A percentile compares a stretch with the other conserved stretches of the same genome.
Evolutionary conservation across 2,113 vertebrate species (phyloP).

Genomic region (Neoarius graeffei): DNA sequence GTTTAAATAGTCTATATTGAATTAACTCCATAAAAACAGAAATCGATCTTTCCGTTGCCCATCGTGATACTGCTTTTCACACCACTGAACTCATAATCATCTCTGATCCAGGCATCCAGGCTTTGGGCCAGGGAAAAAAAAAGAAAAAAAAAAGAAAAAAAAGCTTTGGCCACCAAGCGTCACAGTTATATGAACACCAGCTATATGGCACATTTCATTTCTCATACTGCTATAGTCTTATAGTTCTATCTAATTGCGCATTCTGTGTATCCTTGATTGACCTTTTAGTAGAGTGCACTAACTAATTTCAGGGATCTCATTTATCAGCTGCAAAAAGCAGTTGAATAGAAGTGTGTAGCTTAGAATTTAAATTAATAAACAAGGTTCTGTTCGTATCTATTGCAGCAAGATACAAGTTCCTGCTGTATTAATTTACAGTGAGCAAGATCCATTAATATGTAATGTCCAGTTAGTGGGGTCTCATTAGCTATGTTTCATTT

Average conservation of each 20-base stretch:
- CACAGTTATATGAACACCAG: conserved; percentile 40
- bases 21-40: conserved; percentile 76
- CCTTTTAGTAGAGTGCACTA: conserved; percentile 31
- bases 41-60: conserved; percentile 72
- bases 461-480: conserved; percentile 29
- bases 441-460: conserved; percentile 3
- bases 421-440: conserved; percentile 17
- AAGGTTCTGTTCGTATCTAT: conserved; percentile 8
- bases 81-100: conserved; percentile 68
- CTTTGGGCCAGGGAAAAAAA: conserved; percentile 56
- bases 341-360: background rate
- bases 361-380: conserved; percentile 17
- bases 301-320: conserved; percentile 22
- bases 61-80: conserved; percentile 62
- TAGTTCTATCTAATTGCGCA: conserved; percentile 18
- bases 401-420: background rate
- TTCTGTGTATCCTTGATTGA: conserved; percentile 23
- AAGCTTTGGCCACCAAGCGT: conserved; percentile 50
- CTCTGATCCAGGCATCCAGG: conserved; percentile 63
- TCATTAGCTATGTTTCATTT: conserved; percentile 42
- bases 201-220: conserved; percentile 26
- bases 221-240: conserved; percentile 10
- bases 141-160: conserved; percentile 38
- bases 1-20: conserved; percentile 76
- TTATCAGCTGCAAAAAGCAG: conserved; percentile 23